Percentiles rank a stretch among this genome's conserved stretches.
Evolutionary conservation across 2,797 vertebrate species (phyloP).

Genomic region (Sebastolobus altivelis): DNA sequence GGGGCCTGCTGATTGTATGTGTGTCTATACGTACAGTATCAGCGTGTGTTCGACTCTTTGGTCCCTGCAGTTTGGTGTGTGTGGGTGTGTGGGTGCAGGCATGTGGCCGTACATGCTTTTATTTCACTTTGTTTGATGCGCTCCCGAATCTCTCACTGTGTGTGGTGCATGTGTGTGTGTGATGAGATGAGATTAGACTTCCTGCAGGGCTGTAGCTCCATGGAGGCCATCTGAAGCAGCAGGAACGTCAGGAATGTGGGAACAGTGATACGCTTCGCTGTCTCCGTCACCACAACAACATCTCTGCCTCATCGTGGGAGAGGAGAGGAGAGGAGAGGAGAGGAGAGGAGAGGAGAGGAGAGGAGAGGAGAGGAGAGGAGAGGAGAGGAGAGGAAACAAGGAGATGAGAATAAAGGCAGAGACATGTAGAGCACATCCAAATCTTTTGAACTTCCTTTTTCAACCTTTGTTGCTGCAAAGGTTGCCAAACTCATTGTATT

Average conservation of each 20-base stretch:
- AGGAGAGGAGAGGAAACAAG: slow-evolving; percentile 6
- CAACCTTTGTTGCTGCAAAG: slow-evolving; percentile 11
- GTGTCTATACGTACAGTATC: slow-evolving; percentile 19
- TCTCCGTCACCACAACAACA: slow-evolving; percentile 60
- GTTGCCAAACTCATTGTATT: slow-evolving; percentile 26
- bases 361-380: slow-evolving; percentile 21
- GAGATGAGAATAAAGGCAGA: slow-evolving; percentile 13
- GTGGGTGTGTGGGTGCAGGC: slow-evolving; percentile 19
- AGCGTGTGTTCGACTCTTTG: slow-evolving; percentile 26
- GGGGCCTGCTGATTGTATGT: slow-evolving; percentile 29
- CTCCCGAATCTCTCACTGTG: slow-evolving; percentile 18
- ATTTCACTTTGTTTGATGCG: slow-evolving; percentile 29
- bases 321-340: not conserved
- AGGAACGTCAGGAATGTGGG: slow-evolving; percentile 78
- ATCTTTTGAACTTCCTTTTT: slow-evolving; percentile 10
- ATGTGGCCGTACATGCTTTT: slow-evolving; percentile 14
- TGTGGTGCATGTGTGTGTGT: slow-evolving; percentile 33
- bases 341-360: slow-evolving; percentile 17
- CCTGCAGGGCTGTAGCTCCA: slow-evolving; percentile 64
- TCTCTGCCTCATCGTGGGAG: slow-evolving; percentile 40
- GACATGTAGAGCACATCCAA: not conserved
- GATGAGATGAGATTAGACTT: slow-evolving; percentile 76
- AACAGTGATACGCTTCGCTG: slow-evolving; percentile 66
- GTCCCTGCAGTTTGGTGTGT: slow-evolving; percentile 27
- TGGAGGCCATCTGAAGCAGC: slow-evolving; percentile 74